Base-by-base conservation (phyloP, 2,888 invertebrate genomes). In the Clivina fossor region DNA sequence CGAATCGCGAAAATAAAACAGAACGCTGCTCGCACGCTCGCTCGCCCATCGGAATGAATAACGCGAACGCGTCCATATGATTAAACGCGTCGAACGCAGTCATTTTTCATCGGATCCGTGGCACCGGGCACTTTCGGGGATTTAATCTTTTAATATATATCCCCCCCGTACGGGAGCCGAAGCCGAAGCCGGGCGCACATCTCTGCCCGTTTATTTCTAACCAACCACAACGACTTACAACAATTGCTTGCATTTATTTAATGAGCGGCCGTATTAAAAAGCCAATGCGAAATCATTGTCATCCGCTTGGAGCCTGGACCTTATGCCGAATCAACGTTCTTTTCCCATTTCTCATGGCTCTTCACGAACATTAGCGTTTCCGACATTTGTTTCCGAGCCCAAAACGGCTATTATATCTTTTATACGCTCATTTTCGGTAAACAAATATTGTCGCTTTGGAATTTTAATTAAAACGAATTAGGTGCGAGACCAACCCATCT, bases 61-160 rank as follows among this genome's bases (percentile, higher is more conserved):
- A 50, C 50, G 32, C 15, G 32, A 32, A 38, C 15, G 41, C 33
- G 41, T 38, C 41, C 50, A 50, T 50, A 50, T 50, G 50, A 50
- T 50, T 41, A 50, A 40, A 41, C 4, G 41, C 50, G 22, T 38
- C 50, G 41, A 50, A 50, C 22, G 7, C 30, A 15, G 18, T 18
- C 19, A 32, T 50, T 50, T 50, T 41, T 47, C 47, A 47, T 47
- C 33, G 20, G 47, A 47, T 30, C 28, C 43, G n/a, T 30, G 43
- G 19, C 33, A 16, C 22, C 22, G 24, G 28, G 30, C 49, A 40
- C 28, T 48, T 49, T 41, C 41, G 40, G n/a, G 38, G 40, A 41
- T 50, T 50, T 50, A 50, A 50, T 50, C 50, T 50, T 50, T 50
- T 50, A 50, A 50, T 50, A 50, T 41, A 50, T 50, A 47, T 47